phyloP scores from a whole-genome alignment of 2,888 invertebrate species.

The Parasteatoda lunata region DNA sequence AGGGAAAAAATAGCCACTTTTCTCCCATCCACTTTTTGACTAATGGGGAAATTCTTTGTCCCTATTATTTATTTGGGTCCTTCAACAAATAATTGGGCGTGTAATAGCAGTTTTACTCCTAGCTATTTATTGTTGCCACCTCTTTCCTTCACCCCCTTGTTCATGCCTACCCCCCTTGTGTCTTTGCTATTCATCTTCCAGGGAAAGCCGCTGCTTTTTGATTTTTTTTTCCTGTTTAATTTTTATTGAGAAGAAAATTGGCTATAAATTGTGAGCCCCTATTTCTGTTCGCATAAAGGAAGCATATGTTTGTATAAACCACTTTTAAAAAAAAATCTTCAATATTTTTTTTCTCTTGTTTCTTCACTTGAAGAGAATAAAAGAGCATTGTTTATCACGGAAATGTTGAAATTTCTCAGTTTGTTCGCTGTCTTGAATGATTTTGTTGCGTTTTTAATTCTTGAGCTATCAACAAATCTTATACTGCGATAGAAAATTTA shows the following conservation, averaged over 20 bases:
- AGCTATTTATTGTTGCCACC: conserved; percentile 47
- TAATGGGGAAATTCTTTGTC: conserved; percentile 54
- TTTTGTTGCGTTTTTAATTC: no score
- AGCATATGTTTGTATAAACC: conserved; percentile 27
- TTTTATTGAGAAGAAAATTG: conserved; percentile 50
- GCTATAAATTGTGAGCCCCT: conserved; percentile 48
- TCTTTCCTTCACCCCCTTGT: background rate
- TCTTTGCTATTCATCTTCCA: conserved; percentile 22
- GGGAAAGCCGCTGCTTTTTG: conserved; percentile 22
- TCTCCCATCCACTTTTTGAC: conserved; percentile 34
- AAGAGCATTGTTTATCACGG: conserved; percentile 15
- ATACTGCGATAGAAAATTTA: no score
- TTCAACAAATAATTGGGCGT: conserved; percentile 65
- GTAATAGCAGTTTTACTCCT: conserved; percentile 61
- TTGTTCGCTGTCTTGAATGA: no score
- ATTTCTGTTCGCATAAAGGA: conserved; percentile 44
- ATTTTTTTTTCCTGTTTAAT: conserved; percentile 45
- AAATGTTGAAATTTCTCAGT: background rate
- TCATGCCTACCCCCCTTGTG: conserved; percentile 5
- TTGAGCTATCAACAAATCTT: no score
- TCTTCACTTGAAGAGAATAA: conserved; percentile 16
- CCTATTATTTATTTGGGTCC: conserved; percentile 63
- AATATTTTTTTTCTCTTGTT: no score
- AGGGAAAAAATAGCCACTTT: conserved; percentile 15
- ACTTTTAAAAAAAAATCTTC: background rate